Base-by-base conservation (phyloP, 2,888 invertebrate species). In the Apodemia duryi region DNA sequence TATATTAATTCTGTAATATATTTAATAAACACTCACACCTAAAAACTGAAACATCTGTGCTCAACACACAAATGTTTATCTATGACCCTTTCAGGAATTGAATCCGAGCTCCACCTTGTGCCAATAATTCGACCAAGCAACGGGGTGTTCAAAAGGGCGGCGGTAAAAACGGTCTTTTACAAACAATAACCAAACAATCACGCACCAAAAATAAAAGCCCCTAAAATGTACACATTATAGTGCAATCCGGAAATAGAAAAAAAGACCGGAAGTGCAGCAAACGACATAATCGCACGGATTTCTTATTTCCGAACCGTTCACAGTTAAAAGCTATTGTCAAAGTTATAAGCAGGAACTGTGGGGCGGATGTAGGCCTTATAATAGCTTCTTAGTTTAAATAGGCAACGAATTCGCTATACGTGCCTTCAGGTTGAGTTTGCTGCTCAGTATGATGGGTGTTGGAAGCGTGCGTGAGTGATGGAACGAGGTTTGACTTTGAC, bases 381-480 rank as follows among this genome's bases (percentile, higher is more conserved):
- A 63, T 49, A 63, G 49, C 49, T 51, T 63, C 51, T 51, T 51
- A 32, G 63, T 54, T 64, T 62, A 46, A 63, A 63, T 57, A 52
- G 63, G 43, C 41, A 43, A 54, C 63, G 63, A 74, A 78, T 86
- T 86, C 75, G 86, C 85, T 79, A 85, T 82, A 84, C 89, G 88
- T 90, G 90, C 82, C 83, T 82, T 77, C 71, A 70, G 74, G 75
- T 77, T 71, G 75, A 78, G 82, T 86, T 81, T 72, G 86, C 86
- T 85, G 89, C 84, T 89, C 83, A 86, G 83, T 66, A 63, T 68
- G 67, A 68, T 68, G 66, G 68, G 70, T 62, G 81, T 82, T 79
- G 81, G 80, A 83, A 82, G 79, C 81, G 82, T 83, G 83, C 91
- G 91, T 90, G 91, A 81, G 88, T 84, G 82, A 78, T 77, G 83